Base-by-base conservation (phyloP, 1,140 invertebrate genomes). In the Drosophila ogumai region DNA sequence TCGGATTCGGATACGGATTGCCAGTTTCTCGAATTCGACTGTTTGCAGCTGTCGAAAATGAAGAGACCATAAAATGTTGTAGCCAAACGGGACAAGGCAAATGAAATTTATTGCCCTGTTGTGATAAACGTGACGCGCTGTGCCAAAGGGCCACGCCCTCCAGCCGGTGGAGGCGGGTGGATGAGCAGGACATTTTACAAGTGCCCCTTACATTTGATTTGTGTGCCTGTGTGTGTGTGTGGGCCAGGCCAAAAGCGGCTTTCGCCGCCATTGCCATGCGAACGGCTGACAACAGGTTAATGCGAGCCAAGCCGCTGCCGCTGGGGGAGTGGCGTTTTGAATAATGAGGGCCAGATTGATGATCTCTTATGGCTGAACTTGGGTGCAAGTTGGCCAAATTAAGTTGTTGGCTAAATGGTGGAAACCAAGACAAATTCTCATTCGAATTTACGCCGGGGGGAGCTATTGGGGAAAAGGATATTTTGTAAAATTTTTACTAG, bases 41-140 rank as follows among this genome's bases (percentile, higher is more conserved):
- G 68, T 71, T 88, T 69, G 65, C 81, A 67, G 75, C 64, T 64
- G 75, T 74, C 75, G 81, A 78, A 82, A 71, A 69, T 69, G 63
- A 82, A 82, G 80, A 71, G 81, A 66, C 81, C 81, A 79, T 84
- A 75, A 82, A 82, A 79, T 79, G 74, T 75, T 82, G 71, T 61
- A 46, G 56, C 60, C 17, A 46, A 44, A 56, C 55, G 49, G 60
- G 60, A 82, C 81, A 84, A 68, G 58, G 69, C 66, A 43, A 78
- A 79, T 79, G 55, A 90, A 90, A 88, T 88, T 88, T 88, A 90
- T 88, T 90, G 78, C 86, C 66, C 56, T 88, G 85, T 88, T 88
- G 85, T 90, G 85, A 85, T 85, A 90, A 88, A 85, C 86, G 85
- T 88, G 86, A 81, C 67, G 75, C 81, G 67, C 75, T 64, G 57